Conservation (phyloP, 2,797 vertebrate species). For the Halcyon chelicuti region DNA sequence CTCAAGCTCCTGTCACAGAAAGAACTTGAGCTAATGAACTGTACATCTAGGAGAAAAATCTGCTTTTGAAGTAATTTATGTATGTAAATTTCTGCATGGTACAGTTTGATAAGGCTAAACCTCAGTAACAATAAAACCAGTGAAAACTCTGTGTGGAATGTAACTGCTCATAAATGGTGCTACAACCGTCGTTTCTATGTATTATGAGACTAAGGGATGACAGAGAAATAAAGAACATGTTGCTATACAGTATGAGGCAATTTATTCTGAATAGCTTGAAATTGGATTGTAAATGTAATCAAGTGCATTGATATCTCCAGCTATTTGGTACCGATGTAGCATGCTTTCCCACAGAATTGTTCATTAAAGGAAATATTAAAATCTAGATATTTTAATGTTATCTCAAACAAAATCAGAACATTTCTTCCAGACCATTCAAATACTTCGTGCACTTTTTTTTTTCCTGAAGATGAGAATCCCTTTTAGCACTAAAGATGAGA, state of each 20-base stretch:
- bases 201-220: constrained; percentile 34
- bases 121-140: background rate
- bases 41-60: constrained; percentile 44
- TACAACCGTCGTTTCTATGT: constrained; percentile 37
- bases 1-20: constrained; percentile 8
- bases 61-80: constrained; percentile 34
- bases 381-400: constrained; percentile 31
- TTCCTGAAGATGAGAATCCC: background rate
- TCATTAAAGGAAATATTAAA: constrained; percentile 60
- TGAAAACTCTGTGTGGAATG: background rate
- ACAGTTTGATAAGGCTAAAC: constrained; percentile 32
- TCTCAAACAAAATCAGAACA: constrained; percentile 44
- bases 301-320: constrained; percentile 63
- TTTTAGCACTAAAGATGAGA: background rate
- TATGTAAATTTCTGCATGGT: constrained; percentile 44
- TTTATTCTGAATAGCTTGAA: constrained; percentile 65
- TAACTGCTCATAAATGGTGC: constrained; percentile 15
- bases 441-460: background rate
- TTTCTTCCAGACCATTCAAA: constrained; percentile 14
- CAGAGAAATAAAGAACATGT: constrained; percentile 55
- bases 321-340: constrained; percentile 20
- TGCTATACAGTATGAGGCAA: constrained; percentile 19
- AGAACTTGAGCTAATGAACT: constrained; percentile 39
- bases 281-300: constrained; percentile 73
- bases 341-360: constrained; percentile 39